phyloP scores from a whole-genome alignment of 2,113 vertebrate genomes.

The Indicator indicator region DNA sequence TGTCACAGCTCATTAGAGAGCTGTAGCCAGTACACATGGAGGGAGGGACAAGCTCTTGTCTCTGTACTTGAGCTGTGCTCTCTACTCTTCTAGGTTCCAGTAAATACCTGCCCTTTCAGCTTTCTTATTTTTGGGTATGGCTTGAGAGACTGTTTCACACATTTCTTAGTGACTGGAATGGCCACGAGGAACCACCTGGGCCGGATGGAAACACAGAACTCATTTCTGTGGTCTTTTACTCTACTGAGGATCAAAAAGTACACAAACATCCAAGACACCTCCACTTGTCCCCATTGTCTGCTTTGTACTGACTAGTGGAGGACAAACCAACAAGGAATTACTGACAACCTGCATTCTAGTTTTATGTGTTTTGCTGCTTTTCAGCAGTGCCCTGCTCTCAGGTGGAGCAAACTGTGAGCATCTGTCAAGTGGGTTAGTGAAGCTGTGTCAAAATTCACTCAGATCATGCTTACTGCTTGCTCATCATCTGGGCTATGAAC shows the following conservation, averaged over 20 bases:
- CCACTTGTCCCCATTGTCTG: background rate
- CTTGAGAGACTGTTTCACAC: background rate
- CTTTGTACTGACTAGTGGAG: background rate
- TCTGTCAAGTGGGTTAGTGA: background rate
- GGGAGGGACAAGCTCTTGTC: background rate
- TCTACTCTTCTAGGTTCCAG: background rate
- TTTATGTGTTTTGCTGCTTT: background rate
- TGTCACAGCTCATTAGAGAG: background rate
- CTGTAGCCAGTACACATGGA: background rate
- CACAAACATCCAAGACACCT: fast-evolving
- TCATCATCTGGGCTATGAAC: background rate
- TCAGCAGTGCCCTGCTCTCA: background rate
- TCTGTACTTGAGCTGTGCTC: background rate
- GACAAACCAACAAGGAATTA: background rate
- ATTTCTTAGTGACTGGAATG: background rate
- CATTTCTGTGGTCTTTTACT: background rate
- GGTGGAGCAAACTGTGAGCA: background rate
- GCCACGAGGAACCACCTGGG: background rate
- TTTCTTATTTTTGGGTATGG: background rate
- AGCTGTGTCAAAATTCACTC: background rate
- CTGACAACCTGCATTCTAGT: background rate
- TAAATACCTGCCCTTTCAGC: background rate
- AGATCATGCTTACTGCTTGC: background rate
- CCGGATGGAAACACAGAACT: background rate
- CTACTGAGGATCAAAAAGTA: background rate